These are phyloP conservation scores for Dendrocopos noguchii DNA, from an alignment of 2,113 vertebrate species.

Conservation along the genomic window DNA sequence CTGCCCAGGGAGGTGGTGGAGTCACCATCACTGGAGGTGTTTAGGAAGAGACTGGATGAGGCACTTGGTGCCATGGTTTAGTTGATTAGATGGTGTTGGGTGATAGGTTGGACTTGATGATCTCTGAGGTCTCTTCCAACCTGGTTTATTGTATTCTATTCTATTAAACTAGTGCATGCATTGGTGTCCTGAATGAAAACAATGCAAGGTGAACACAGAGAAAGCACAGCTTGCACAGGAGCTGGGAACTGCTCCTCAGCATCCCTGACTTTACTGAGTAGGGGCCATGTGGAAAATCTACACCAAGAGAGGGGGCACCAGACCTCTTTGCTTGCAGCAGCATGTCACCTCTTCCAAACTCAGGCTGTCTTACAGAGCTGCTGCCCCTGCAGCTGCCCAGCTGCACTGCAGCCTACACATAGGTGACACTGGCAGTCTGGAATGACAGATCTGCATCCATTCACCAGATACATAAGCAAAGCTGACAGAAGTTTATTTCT, in stretches of 20 bases:
- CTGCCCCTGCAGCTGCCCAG: neutral
- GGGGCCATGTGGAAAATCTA: neutral
- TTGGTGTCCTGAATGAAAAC: neutral
- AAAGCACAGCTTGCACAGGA: neutral
- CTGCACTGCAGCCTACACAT: neutral
- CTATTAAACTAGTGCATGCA: neutral
- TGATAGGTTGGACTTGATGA: too few species aligned
- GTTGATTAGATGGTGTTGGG: too few species aligned
- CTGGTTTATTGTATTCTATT: too few species aligned
- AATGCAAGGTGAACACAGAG: neutral
- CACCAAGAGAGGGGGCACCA: neutral
- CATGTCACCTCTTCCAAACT: neutral
- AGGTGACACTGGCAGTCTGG: neutral
- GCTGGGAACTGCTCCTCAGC: neutral
- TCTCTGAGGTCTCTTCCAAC: too few species aligned
- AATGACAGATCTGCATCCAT: accelerated
- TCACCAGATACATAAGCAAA: neutral
- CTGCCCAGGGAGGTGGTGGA: too few species aligned
- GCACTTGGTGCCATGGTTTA: too few species aligned
- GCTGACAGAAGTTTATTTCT: neutral
- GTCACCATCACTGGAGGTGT: too few species aligned
- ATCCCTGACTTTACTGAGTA: neutral
- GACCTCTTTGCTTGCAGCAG: neutral
- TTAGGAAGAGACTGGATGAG: too few species aligned
- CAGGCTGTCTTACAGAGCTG: neutral